phyloP scores from a whole-genome alignment of 2,888 invertebrate species.

The Teleogryllus oceanicus region DNA sequence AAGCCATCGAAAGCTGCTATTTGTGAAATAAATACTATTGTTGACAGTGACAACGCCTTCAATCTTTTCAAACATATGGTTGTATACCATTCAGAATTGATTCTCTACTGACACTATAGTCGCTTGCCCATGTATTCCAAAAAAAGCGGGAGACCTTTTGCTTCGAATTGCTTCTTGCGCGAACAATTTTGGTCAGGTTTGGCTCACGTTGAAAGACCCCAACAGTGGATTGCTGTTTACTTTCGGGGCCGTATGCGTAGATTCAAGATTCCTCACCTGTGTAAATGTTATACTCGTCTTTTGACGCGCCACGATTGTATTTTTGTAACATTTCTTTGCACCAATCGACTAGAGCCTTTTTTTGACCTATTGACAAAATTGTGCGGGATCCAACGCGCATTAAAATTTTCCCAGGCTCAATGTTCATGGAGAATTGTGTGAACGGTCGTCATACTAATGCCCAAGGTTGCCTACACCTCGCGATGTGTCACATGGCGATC shows the following conservation, averaged over 20 bases:
- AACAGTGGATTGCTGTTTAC: slow-evolving; percentile 26
- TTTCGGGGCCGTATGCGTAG: background rate
- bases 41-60: too few species aligned
- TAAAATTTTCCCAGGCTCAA: background rate
- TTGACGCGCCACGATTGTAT: slow-evolving; percentile 25
- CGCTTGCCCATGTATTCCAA: background rate
- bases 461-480: background rate
- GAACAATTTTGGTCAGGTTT: background rate
- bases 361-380: background rate
- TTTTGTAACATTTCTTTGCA: slow-evolving; percentile 38
- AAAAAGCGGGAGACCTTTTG: background rate
- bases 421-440: background rate
- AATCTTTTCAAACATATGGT: too few species aligned
- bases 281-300: slow-evolving; percentile 19
- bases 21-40: too few species aligned
- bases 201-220: slow-evolving; percentile 41
- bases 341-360: slow-evolving; percentile 40
- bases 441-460: background rate
- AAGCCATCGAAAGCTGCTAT: too few species aligned
- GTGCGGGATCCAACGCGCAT: background rate
- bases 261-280: slow-evolving; percentile 34
- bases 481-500: too few species aligned
- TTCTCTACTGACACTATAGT: background rate
- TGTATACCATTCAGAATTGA: too few species aligned
- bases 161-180: background rate